These are phyloP conservation scores for Podarcis cretensis DNA, from an alignment of 2,113 vertebrate genomes.

Conservation along the genomic window DNA sequence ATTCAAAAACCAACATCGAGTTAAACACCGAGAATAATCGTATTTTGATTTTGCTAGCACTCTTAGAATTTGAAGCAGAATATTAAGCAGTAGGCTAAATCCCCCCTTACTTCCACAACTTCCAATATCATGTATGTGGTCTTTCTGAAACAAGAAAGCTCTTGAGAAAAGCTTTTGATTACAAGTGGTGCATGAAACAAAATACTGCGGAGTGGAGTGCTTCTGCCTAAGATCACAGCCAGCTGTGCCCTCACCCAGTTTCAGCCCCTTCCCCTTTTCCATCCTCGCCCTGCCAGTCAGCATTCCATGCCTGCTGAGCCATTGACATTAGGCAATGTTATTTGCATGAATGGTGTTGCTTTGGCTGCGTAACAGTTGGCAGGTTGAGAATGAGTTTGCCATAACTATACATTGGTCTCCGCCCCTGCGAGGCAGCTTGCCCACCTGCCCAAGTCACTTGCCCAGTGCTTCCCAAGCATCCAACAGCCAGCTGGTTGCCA, in stretches of 20 bases:
- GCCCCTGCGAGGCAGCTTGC: too few species aligned
- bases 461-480: too few species aligned
- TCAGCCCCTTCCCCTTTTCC: background rate
- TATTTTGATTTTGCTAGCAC: background rate
- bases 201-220: background rate
- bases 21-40: background rate
- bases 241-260: background rate
- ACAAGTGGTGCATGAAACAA: background rate
- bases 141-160: background rate
- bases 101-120: background rate
- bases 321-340: background rate
- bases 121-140: background rate
- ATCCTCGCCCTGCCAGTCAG: background rate
- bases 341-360: background rate
- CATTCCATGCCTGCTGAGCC: background rate
- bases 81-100: background rate
- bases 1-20: constrained; percentile 19
- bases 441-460: too few species aligned
- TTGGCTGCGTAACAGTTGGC: too few species aligned
- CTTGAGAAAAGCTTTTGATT: background rate
- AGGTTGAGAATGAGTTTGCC: background rate
- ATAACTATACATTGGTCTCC: background rate
- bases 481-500: too few species aligned
- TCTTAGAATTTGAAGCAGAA: background rate
- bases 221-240: background rate